Percentiles rank a stretch among this genome's conserved stretches.
phyloP scores from a whole-genome alignment of 2,113 vertebrate species.

The Orycteropus afer region DNA sequence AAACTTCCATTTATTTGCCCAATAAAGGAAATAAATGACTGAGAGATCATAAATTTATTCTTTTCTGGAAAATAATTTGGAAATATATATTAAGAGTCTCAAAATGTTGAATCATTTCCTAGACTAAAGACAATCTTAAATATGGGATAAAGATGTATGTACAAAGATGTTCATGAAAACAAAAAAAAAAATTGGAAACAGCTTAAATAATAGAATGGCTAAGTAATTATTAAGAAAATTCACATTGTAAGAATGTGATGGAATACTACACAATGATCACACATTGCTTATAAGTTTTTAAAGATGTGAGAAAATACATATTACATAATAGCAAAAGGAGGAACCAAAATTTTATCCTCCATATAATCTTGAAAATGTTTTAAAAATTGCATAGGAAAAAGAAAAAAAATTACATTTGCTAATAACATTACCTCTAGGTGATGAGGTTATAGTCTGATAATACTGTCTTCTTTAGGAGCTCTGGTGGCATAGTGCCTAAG shows the following conservation, averaged over 20 bases:
- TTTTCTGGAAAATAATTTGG: conserved; percentile 22
- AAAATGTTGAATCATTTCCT: conserved; percentile 27
- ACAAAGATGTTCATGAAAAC: background rate
- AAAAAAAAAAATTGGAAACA: conserved; percentile 26
- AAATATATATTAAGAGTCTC: too few relatives aligned
- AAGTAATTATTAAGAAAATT: background rate
- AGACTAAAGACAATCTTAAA: background rate
- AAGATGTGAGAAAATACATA: conserved; percentile 7
- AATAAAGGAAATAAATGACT: background rate
- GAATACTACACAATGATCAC: background rate
- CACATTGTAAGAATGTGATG: background rate
- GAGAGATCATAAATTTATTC: background rate
- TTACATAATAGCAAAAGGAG: background rate
- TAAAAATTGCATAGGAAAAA: background rate
- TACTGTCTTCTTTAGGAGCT: background rate
- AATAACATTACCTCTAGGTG: background rate
- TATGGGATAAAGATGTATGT: background rate
- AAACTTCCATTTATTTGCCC: conserved; percentile 29
- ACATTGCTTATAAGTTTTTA: background rate
- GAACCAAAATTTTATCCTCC: conserved; percentile 16
- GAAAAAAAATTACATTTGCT: too few relatives aligned
- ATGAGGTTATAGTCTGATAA: background rate
- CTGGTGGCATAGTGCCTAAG: too few relatives aligned
- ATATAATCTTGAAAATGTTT: background rate
- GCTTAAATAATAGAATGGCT: conserved; percentile 1